phyloP scores from a whole-genome alignment of 1,140 invertebrate genomes.

The Eciton burchellii region DNA sequence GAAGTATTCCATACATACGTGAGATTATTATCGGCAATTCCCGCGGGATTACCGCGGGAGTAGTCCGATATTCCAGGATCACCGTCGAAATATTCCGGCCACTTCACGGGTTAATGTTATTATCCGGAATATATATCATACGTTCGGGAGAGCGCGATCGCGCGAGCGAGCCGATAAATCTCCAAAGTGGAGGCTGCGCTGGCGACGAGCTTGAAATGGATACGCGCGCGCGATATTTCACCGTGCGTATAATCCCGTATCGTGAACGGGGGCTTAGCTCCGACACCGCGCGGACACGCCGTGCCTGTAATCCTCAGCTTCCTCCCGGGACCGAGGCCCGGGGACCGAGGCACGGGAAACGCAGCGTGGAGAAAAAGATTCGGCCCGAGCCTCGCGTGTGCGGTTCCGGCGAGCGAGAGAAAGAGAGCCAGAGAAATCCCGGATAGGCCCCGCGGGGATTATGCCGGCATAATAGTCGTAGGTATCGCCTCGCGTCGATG shows the following conservation, averaged over 20 bases:
- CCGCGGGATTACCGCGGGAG: not conserved
- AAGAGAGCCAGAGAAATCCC: constrained; percentile 37
- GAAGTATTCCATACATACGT: not conserved
- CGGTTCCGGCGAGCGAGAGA: constrained; percentile 20
- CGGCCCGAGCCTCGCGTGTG: constrained; percentile 37
- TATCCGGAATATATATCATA: too few relatives aligned
- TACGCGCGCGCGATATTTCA: constrained; percentile 79
- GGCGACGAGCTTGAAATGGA: constrained; percentile 67
- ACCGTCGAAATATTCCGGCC: constrained; percentile 26
- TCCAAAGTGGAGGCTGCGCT: constrained; percentile 21
- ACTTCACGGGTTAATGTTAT: constrained; percentile 7
- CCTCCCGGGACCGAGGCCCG: constrained; percentile 25
- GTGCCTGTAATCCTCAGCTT: constrained; percentile 76
- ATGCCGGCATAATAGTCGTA: constrained; percentile 69
- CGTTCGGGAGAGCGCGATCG: too few relatives aligned
- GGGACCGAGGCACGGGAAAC: constrained; percentile 66
- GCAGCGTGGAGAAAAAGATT: constrained; percentile 68
- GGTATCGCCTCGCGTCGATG: constrained; percentile 70
- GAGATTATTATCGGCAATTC: constrained; percentile 16
- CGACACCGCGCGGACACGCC: constrained; percentile 77
- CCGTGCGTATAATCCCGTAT: constrained; percentile 81
- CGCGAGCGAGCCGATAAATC: constrained; percentile 42
- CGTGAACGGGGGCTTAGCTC: constrained; percentile 78
- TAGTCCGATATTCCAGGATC: constrained; percentile 23
- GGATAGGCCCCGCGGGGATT: constrained; percentile 65